Conservation (phyloP, 2,113 vertebrate species). For the Corythoichthys haematopterus region DNA sequence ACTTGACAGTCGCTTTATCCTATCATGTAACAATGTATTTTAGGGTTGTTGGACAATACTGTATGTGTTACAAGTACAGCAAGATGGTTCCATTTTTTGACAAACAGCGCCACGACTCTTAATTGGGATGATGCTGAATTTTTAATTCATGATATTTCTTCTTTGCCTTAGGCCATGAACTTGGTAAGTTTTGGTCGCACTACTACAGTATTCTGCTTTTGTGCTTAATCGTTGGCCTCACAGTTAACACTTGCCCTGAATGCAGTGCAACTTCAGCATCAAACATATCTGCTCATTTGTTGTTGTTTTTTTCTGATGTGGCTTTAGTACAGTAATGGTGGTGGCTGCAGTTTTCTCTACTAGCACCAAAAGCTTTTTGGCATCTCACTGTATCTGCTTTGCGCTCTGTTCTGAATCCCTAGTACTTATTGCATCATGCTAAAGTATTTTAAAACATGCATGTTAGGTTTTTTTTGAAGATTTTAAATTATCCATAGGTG, state of each 20-base stretch:
- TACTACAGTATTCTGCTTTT: slow-evolving; percentile 57
- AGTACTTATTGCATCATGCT: slow-evolving; percentile 48
- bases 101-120: neutral
- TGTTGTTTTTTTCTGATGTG: slow-evolving; percentile 37
- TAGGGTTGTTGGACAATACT: neutral
- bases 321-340: slow-evolving; percentile 50
- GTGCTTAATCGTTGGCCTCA: slow-evolving; percentile 59
- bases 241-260: slow-evolving; percentile 44
- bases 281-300: slow-evolving; percentile 32
- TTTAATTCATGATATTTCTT: slow-evolving; percentile 62
- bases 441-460: slow-evolving; percentile 5
- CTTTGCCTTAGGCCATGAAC: slow-evolving; percentile 91
- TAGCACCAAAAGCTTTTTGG: slow-evolving; percentile 45
- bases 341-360: slow-evolving; percentile 46
- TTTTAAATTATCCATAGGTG: neutral
- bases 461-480: slow-evolving; percentile 3
- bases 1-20: neutral
- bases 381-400: slow-evolving; percentile 45
- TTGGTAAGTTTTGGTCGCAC: slow-evolving; percentile 83
- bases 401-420: slow-evolving; percentile 41
- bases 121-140: slow-evolving; percentile 31
- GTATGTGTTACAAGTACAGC: neutral
- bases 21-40: slow-evolving; percentile 4
- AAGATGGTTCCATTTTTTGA: slow-evolving; percentile 18
- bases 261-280: slow-evolving; percentile 40